Base-by-base conservation (phyloP, 2,113 vertebrate species). In the Phalacrocorax aristotelis region DNA sequence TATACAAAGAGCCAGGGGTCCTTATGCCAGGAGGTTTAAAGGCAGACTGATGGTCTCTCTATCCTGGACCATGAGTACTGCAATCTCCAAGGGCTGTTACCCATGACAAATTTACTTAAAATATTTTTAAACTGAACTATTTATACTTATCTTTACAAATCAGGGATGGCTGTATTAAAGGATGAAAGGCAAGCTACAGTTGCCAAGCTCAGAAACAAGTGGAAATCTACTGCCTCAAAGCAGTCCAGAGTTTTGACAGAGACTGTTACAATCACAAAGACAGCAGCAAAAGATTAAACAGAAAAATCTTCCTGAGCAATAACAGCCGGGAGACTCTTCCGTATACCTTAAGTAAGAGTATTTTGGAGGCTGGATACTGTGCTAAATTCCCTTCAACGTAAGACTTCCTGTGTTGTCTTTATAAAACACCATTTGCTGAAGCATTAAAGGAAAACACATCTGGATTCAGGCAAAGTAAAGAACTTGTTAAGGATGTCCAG, bases 171-270 rank as follows among this genome's bases (percentile, higher is more conserved):
- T 49, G 19, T 52, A 64, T 68, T 40, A 64, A 96, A 88, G 60
- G 17, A 92, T 48, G 38, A 90, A 92, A 70, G 25, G 22, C 40
- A 95, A 77, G 68, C 68, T 64, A 64, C 86, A 83, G 84, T 84
- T 87, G 87, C 48, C 29, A 69, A 92, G 80, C 80, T 90, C 69
- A 87, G 55, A 81, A 93, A 90, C 88, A 93, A 90, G 83, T 92
- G 80, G 92, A 71, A 97, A 91, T n/a, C 77, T 86, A 80, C 72
- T 93, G 83, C 40, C 48, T 36, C 30, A n/a, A 72, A 96, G 32
- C 61, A 84, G 87, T 19, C 16, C 70, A 79, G 48, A 83, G 77
- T 72, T 91, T 89, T 81, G 79, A 89, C 92, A 89, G 0, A 68
- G 64, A 36, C 18, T 78, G 60, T 42, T 71, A 81, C 32, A 92